Evolutionary conservation across 2,113 vertebrate species (phyloP).

Genomic region (Pangasianodon hypophthalmus): DNA sequence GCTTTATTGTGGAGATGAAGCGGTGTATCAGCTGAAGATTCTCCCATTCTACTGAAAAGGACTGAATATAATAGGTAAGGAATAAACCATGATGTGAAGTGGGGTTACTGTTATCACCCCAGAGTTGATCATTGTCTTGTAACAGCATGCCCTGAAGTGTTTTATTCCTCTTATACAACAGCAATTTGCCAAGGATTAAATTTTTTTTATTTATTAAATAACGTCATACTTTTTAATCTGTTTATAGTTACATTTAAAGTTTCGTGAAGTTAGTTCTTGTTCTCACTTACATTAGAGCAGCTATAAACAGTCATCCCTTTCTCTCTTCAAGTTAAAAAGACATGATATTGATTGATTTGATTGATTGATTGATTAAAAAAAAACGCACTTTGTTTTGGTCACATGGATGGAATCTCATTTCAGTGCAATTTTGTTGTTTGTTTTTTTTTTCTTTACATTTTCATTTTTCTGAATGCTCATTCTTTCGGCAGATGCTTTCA

Average conservation of each 20-base stretch:
- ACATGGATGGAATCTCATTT: neutral
- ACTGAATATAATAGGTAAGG: neutral
- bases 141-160: neutral
- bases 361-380: neutral
- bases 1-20: constrained; percentile 37
- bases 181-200: neutral
- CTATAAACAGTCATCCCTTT: neutral
- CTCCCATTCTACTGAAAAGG: neutral
- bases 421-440: neutral
- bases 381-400: neutral
- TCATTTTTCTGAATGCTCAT: neutral
- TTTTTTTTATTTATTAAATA: neutral
- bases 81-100: neutral
- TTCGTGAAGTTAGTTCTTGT: neutral
- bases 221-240: neutral
- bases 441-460: neutral
- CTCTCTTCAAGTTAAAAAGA: neutral
- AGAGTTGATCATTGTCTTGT: neutral
- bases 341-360: neutral
- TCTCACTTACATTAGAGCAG: neutral
- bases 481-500: neutral
- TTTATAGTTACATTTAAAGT: neutral
- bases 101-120: neutral
- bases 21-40: neutral
- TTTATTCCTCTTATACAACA: neutral